phyloP scores from a whole-genome alignment of 2,888 invertebrate genomes.

The Erebia ligea region DNA sequence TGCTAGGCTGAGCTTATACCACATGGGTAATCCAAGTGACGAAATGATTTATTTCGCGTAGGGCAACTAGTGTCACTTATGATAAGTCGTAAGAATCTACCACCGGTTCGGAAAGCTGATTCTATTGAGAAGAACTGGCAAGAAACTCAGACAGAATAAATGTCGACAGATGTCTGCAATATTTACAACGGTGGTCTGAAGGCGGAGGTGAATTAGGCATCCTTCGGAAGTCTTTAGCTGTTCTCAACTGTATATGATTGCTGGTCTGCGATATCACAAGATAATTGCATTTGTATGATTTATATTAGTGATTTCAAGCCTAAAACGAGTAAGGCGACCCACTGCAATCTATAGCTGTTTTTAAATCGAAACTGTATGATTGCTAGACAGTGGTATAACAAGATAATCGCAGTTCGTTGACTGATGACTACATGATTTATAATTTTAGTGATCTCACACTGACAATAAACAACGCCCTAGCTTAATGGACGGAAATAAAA shows the following conservation, averaged over 20 bases:
- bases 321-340: too few relatives aligned
- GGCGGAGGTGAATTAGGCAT: neutral
- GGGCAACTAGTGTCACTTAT: too few relatives aligned
- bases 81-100: too few relatives aligned
- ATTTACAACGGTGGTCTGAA: neutral
- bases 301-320: neutral
- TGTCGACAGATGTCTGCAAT: too few relatives aligned
- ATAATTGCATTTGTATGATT: constrained; percentile 32
- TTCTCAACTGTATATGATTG: neutral
- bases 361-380: neutral
- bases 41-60: too few relatives aligned
- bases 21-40: neutral
- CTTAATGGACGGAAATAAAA: constrained; percentile 16
- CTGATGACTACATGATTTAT: constrained; percentile 43
- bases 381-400: neutral
- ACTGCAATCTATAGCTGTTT: neutral
- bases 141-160: too few relatives aligned
- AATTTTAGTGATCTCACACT: constrained; percentile 29
- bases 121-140: too few relatives aligned
- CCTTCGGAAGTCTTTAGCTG: neutral
- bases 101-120: too few relatives aligned
- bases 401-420: constrained; percentile 43
- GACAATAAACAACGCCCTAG: constrained; percentile 19
- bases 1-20: neutral
- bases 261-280: neutral